These are phyloP conservation scores for Ovibos moschatus DNA, from an alignment of 2,113 vertebrate species.

Conservation along the genomic window DNA sequence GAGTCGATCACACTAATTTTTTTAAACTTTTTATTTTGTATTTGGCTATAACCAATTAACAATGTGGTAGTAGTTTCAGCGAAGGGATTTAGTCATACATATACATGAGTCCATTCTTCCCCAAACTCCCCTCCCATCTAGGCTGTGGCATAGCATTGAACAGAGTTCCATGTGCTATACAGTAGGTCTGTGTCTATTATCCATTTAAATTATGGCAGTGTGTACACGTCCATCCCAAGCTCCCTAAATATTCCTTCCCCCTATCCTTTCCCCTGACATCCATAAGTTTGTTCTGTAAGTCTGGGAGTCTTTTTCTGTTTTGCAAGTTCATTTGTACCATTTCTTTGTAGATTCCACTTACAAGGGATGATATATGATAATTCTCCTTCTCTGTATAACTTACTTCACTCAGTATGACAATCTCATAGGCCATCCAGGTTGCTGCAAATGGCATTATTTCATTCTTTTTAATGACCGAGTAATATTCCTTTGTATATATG, in stretches of 20 bases:
- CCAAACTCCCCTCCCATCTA: neutral
- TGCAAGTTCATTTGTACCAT: neutral
- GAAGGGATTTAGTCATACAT: neutral
- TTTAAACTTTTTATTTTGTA: neutral
- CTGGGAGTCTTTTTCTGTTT: neutral
- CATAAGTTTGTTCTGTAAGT: neutral
- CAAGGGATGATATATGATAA: neutral
- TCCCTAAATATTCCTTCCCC: neutral
- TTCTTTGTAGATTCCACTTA: neutral
- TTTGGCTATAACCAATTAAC: neutral
- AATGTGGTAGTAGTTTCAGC: neutral
- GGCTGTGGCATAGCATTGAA: neutral
- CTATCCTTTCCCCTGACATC: neutral
- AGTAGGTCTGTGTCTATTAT: neutral
- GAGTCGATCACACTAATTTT: neutral
- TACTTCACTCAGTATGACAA: neutral
- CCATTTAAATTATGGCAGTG: neutral
- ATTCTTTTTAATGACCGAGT: neutral
- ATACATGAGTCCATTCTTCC: neutral
- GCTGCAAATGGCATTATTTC: neutral
- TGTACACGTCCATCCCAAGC: neutral
- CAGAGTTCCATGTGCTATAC: no score
- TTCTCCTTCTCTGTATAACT: neutral
- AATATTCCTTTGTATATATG: neutral
- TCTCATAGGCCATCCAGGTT: neutral